Base-by-base conservation (phyloP, 2,113 vertebrate genomes). In the Pachyramphus minor region DNA sequence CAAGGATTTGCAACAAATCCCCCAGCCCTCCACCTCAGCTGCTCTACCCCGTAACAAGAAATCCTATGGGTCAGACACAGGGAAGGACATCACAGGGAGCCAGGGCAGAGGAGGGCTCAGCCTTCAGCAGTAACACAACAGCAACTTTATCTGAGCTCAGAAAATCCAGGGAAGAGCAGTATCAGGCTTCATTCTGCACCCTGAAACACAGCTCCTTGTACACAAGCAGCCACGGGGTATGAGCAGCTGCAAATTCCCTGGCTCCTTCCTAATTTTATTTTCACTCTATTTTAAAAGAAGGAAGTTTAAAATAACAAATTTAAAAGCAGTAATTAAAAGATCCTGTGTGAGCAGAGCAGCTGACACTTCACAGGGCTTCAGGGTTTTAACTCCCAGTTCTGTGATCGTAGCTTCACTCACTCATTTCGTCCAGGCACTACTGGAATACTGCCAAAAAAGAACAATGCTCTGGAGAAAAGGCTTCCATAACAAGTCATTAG, bases 401-500 rank as follows among this genome's bases (percentile, higher is more conserved):
- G 15, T 25, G 15, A 84, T 76, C 44, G 4, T 81, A 83, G 77
- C 63, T 91, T 95, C 78, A 92, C 28, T 84, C 80, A 59, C 49
- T 80, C 24, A 76, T 77, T 96, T 91, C 37, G 47, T 67, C 68
- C 2, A 4, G 68, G 72, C 59, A 75, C 82, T 11, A 0, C 21
- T 84, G 92, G 90, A 79, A 69, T 13, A 12, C 16, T 74, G 83
- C 83, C 92, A 86, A 44, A 55, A 84, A 64, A 75, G 69, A 86
- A 58, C 80, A 87, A 37, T 80, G 77, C 47, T 83, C 90, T 39
- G 23, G 37, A 96, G 85, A 91, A 93, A 83, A 77, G n/a, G 69
- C 75, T 80, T 79, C 60, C 93, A 44, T 60, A 91, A 94, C n/a
- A 94, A 94, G 53, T 33, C 77, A 87, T 87, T 93, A 87, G 83